A percentile compares a stretch with the other conserved stretches of the same genome.
Evolutionary conservation across 2,888 invertebrate species (phyloP).

Genomic region (Drosophila neotestacea): DNA sequence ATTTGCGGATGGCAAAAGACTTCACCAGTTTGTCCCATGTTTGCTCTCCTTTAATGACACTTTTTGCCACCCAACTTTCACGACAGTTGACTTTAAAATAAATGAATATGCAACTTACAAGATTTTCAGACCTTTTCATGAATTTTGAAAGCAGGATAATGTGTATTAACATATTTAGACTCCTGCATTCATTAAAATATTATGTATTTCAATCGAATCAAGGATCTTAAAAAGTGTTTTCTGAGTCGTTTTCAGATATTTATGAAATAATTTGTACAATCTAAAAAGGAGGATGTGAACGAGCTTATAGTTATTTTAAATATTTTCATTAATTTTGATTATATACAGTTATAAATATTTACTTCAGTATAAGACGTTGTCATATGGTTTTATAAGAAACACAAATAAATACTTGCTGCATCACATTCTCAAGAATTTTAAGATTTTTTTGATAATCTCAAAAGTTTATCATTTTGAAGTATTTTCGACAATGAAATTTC

Average conservation of each 20-base stretch:
- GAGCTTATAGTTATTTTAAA: too few relatives aligned
- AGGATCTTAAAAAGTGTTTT: neutral
- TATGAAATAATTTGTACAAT: too few relatives aligned
- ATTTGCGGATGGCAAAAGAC: constrained; percentile 37
- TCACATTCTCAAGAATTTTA: too few relatives aligned
- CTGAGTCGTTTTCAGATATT: too few relatives aligned
- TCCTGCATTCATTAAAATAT: neutral
- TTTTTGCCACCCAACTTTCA: constrained; percentile 5
- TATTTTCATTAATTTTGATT: too few relatives aligned
- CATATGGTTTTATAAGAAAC: too few relatives aligned
- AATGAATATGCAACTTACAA: constrained; percentile 11
- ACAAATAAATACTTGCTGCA: too few relatives aligned
- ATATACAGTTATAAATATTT: too few relatives aligned
- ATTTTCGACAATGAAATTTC: neutral
- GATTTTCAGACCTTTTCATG: neutral
- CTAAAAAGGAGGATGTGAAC: too few relatives aligned
- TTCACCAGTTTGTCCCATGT: constrained; percentile 9
- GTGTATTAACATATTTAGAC: neutral
- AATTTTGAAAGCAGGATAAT: neutral
- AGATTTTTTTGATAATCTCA: neutral
- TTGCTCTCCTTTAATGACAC: constrained; percentile 10
- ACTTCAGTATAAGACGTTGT: too few relatives aligned
- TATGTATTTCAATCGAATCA: neutral
- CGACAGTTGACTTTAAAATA: constrained; percentile 8
- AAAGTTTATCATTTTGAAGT: neutral